Evolutionary conservation across 2,113 vertebrate genomes (phyloP).

Genomic region (Himantopus leucocephalus): DNA sequence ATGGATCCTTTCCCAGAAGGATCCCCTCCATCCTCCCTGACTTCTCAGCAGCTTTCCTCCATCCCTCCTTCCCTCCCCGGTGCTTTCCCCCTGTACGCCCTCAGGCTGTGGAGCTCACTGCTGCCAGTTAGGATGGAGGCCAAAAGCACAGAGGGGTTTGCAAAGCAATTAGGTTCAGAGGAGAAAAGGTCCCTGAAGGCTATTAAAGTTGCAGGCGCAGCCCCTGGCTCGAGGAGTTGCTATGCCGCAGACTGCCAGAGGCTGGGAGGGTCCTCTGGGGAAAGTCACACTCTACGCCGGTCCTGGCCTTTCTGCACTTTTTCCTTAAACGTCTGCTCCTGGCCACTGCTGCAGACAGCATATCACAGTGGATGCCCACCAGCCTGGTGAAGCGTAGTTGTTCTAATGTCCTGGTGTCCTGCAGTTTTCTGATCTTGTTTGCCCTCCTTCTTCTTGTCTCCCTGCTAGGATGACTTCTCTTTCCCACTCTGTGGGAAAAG

Average conservation of each 20-base stretch:
- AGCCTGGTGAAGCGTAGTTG: neutral
- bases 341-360: neutral
- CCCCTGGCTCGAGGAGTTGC: neutral
- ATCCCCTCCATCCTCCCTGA: neutral
- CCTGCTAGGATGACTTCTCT: neutral
- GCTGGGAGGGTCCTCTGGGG: neutral
- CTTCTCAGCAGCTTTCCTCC: neutral
- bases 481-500: neutral
- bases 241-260: accelerated
- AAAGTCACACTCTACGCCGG: neutral
- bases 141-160: neutral
- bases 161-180: neutral
- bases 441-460: neutral
- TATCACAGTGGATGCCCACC: neutral
- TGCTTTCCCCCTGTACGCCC: neutral
- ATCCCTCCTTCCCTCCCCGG: neutral
- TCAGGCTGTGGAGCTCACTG: neutral
- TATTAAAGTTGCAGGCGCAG: neutral
- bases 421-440: neutral
- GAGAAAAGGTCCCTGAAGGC: neutral
- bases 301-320: neutral
- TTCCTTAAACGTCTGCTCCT: neutral
- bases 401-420: neutral
- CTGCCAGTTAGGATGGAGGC: neutral
- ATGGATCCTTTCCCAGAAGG: neutral